These are phyloP conservation scores for Brachionus koreanus DNA, from an alignment of 1,140 invertebrate genomes.

Conservation along the genomic window DNA sequence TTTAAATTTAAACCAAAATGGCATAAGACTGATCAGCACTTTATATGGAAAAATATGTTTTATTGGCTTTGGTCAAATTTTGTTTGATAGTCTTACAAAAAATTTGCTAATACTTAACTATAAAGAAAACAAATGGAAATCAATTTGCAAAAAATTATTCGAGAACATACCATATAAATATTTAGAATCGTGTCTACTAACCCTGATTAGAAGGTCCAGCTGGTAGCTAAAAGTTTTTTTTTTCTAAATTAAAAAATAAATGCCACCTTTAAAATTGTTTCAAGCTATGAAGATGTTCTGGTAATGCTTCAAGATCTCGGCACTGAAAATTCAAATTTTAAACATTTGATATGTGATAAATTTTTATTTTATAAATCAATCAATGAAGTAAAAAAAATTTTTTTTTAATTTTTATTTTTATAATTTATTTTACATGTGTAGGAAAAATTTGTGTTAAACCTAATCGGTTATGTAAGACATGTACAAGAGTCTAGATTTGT, in stretches of 20 bases:
- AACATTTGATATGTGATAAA: conserved; percentile 17
- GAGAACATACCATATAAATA: conserved; percentile 25
- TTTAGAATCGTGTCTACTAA: conserved; percentile 13
- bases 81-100: conserved; percentile 11
- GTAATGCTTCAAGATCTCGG: background rate
- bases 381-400: background rate
- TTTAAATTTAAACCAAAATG: background rate
- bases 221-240: background rate
- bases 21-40: background rate
- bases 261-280: background rate
- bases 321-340: background rate
- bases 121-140: background rate
- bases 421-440: background rate
- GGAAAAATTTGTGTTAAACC: background rate
- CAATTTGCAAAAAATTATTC: background rate
- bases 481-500: background rate
- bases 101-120: background rate
- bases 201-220: background rate
- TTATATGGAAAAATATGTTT: conserved; percentile 3
- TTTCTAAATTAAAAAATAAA: background rate
- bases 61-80: background rate
- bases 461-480: background rate
- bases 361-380: conserved; percentile 19
- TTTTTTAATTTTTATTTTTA: background rate
- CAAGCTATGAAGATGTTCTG: conserved; percentile 6